Evolutionary conservation across 2,888 invertebrate species (phyloP).

Genomic region (Allophyes oxyacanthae): DNA sequence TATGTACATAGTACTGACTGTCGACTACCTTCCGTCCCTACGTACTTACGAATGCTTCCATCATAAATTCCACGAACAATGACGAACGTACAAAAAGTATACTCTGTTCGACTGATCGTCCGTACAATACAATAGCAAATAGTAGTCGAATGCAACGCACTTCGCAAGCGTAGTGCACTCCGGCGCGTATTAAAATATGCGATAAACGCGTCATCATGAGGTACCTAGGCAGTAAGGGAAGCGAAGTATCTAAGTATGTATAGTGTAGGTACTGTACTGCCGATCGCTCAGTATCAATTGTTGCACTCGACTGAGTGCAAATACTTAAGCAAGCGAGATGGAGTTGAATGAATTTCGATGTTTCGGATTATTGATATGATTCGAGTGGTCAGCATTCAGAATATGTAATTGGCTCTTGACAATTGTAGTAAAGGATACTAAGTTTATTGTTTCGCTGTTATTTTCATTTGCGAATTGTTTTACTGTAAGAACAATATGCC

Average conservation of each 20-base stretch:
- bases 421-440: too few species aligned
- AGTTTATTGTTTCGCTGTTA: too few species aligned
- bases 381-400: constrained; percentile 5
- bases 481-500: too few species aligned
- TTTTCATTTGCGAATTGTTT: too few species aligned
- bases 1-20: neutral
- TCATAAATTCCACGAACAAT: constrained; percentile 4
- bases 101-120: constrained; percentile 1
- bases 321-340: constrained; percentile 31
- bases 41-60: neutral
- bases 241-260: too few species aligned
- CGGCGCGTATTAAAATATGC: constrained; percentile 39
- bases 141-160: constrained; percentile 29
- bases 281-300: constrained; percentile 46
- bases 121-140: constrained; percentile 23
- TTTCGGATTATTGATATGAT: constrained; percentile 13
- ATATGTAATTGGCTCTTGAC: constrained; percentile 2
- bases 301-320: constrained; percentile 40
- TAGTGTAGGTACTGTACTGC: constrained; percentile 6
- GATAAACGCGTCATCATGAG: constrained; percentile 52
- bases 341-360: constrained; percentile 13
- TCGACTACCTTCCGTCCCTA: neutral
- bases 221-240: too few species aligned
- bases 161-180: constrained; percentile 39
- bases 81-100: constrained; percentile 6